Base-by-base conservation (phyloP, 2,888 invertebrate genomes). In the Celastrina argiolus region DNA sequence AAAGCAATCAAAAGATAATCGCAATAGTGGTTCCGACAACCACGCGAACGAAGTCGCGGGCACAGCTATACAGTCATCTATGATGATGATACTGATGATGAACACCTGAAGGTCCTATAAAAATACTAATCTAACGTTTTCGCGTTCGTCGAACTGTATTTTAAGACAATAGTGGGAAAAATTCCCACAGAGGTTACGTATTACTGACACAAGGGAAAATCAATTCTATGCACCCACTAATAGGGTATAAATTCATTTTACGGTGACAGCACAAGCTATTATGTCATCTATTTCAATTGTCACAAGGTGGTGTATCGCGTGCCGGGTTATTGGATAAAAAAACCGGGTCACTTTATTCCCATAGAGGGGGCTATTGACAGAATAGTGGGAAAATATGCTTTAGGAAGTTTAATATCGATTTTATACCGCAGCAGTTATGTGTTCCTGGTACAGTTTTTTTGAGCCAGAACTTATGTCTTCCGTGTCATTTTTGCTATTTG, bases 341-440 rank as follows among this genome's bases (percentile, higher is more conserved):
- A 51, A 22, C 51, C 51, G 51, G 51, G 51, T 51, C 51, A 51
- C 22, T 12, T 4, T 22, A 51, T 51, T 51, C 51, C 22, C 51
- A 51, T 51, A 51, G 51, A 22, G 51, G 51, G 22, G 22, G 18
- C 22, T 5, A 51, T 51, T 51, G 51, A 51, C 51, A 14, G 51
- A 51, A 22, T 22, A 51, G 51, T 51, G 51, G 51, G 51, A 51
- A 51, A 51, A 26, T 22, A 51, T 51, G 51, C 51, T 51, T 51
- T 26, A 51, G 22, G 51, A 51, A 51, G 51, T 51, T 18, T 26
- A 45, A 51, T 51, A 51, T 51, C 51, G 51, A 26, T 51, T 51
- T 51, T 51, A 51, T 3, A 16, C 12, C 10, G 10, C 10, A 12
- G 12, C 22, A 51, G 4, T 51, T 51, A 51, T 51, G 14, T 10